Evolutionary conservation across 2,888 invertebrate genomes (phyloP).

Genomic region (Drosophila recens): DNA sequence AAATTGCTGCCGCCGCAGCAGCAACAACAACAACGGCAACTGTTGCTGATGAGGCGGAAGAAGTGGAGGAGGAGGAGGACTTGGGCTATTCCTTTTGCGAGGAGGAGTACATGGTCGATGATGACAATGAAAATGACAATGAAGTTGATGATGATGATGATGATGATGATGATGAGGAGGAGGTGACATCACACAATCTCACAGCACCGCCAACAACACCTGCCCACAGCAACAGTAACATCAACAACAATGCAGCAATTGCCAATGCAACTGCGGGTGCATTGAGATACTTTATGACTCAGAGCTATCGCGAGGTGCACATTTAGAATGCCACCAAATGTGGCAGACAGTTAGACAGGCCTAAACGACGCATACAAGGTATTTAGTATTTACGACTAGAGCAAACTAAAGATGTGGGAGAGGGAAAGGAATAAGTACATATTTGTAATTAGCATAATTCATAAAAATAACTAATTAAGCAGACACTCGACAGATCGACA

Average conservation of each 20-base stretch:
- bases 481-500: not conserved
- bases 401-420: conserved; percentile 20
- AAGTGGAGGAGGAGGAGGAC: conserved; percentile 79
- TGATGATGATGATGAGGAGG: conserved; percentile 25
- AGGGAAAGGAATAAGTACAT: conserved; percentile 12
- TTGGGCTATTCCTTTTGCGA: conserved; percentile 81
- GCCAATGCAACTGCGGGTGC: conserved; percentile 63
- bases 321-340: conserved; percentile 56
- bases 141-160: conserved; percentile 21
- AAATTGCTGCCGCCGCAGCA: conserved; percentile 65
- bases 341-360: conserved; percentile 54
- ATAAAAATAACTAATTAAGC: conserved; percentile 22
- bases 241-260: conserved; percentile 47
- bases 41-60: conserved; percentile 33
- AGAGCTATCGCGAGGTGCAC: conserved; percentile 79
- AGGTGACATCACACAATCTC: conserved; percentile 24
- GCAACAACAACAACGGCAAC: conserved; percentile 22
- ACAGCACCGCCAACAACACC: conserved; percentile 64
- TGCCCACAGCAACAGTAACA: conserved; percentile 59
- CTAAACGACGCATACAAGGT: conserved; percentile 74
- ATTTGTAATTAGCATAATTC: conserved; percentile 53
- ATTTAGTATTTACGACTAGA: conserved; percentile 57
- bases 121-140: conserved; percentile 24
- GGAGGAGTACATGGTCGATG: conserved; percentile 68
- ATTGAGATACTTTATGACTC: conserved; percentile 74